A percentile compares a stretch with the other conserved stretches of the same genome.
Evolutionary conservation across 2,888 invertebrate genomes (phyloP).

Genomic region (Encarsia formosa): DNA sequence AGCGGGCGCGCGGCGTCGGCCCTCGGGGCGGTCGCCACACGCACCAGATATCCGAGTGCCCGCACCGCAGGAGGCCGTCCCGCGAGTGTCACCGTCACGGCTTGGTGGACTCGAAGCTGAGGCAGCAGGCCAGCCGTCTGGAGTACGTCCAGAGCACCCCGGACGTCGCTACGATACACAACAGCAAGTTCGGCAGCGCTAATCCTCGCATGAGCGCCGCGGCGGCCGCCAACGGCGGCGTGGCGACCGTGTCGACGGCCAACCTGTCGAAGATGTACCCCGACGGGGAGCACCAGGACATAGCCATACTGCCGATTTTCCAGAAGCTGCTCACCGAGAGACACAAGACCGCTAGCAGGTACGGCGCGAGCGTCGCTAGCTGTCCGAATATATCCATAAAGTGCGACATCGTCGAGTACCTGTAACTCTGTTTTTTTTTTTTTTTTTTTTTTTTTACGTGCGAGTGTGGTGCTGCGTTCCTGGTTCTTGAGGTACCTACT

Average conservation of each 20-base stretch:
- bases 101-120: constrained; percentile 39
- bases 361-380: constrained; percentile 75
- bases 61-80: constrained; percentile 39
- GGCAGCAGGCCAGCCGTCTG: constrained; percentile 43
- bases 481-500: too few relatives aligned
- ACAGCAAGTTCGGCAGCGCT: constrained; percentile 56
- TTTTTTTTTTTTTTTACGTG: too few relatives aligned
- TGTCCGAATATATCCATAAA: constrained; percentile 93
- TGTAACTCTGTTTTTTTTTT: constrained; percentile 56
- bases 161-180: constrained; percentile 56
- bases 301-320: constrained; percentile 85
- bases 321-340: constrained; percentile 84
- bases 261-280: constrained; percentile 75
- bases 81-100: constrained; percentile 38
- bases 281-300: constrained; percentile 78
- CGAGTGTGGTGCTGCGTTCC: too few relatives aligned
- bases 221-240: background rate
- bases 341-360: constrained; percentile 64
- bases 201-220: constrained; percentile 52
- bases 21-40: constrained; percentile 15
- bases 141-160: constrained; percentile 62
- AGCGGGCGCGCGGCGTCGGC: constrained; percentile 46
- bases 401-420: constrained; percentile 92
- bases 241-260: background rate
- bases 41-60: constrained; percentile 40